Percentiles rank a stretch among this genome's conserved stretches.
Conservation (phyloP, 2,888 invertebrate species). For the Syrphus vitripennis region DNA sequence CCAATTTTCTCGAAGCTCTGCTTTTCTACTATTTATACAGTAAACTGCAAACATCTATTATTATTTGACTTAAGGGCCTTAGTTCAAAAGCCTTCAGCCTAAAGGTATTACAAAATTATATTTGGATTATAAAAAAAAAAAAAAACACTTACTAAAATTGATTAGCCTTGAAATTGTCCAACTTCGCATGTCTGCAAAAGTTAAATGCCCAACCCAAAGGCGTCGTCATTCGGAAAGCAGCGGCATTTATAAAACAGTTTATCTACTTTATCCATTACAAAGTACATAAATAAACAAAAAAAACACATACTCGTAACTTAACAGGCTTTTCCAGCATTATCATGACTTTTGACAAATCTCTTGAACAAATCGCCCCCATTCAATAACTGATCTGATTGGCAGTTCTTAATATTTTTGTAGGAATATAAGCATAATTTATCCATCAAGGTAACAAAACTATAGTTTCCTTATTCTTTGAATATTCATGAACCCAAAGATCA, state of each 20-base stretch:
- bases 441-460: constrained; percentile 23
- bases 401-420: not conserved
- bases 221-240: not conserved
- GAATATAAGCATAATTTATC: constrained; percentile 17
- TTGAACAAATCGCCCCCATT: not conserved
- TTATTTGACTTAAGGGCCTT: too few relatives aligned
- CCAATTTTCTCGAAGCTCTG: too few relatives aligned
- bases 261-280: not conserved
- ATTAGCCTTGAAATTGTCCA: not conserved
- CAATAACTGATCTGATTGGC: not conserved
- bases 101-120: too few relatives aligned
- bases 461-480: constrained; percentile 13
- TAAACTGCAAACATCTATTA: too few relatives aligned
- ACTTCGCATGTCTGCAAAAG: not conserved
- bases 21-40: too few relatives aligned
- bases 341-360: not conserved
- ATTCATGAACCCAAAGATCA: constrained; percentile 10
- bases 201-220: not conserved
- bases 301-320: not conserved
- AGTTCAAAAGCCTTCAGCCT: too few relatives aligned
- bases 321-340: not conserved
- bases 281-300: not conserved
- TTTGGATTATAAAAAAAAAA: too few relatives aligned
- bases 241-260: not conserved
- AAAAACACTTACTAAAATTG: not conserved